Evolutionary conservation across 2,888 invertebrate species (phyloP).

Genomic region (Lordiphosa andalusiaca): DNA sequence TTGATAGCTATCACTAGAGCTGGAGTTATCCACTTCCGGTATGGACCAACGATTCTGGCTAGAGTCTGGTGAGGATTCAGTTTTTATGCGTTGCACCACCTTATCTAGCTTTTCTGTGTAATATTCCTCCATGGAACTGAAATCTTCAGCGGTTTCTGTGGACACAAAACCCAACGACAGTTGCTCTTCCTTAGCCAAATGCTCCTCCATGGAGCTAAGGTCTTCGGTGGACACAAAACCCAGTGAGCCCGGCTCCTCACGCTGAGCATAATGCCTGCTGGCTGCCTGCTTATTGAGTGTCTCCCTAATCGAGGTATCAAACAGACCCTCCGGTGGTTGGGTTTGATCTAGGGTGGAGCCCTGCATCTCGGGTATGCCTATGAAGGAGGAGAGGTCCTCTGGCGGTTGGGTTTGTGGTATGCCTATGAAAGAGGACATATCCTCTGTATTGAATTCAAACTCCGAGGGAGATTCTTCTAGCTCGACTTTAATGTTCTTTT

Average conservation of each 20-base stretch:
- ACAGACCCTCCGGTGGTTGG: conserved; percentile 52
- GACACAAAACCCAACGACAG: conserved; percentile 75
- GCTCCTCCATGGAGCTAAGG: conserved; percentile 69
- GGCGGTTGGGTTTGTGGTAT: conserved; percentile 61
- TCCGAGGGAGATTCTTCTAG: conserved; percentile 87
- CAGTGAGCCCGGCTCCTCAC: conserved; percentile 66
- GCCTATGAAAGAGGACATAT: conserved; percentile 75
- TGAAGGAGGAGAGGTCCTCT: conserved; percentile 47
- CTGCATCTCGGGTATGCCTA: conserved; percentile 72
- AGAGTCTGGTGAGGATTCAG: conserved; percentile 80
- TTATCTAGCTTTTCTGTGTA: conserved; percentile 73
- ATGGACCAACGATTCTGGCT: conserved; percentile 86
- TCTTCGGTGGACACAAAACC: conserved; percentile 76
- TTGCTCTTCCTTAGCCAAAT: conserved; percentile 69
- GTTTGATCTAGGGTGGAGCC: conserved; percentile 49
- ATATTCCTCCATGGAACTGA: conserved; percentile 78
- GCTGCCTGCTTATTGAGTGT: conserved; percentile 66
- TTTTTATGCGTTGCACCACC: conserved; percentile 71
- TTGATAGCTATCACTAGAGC: conserved; percentile 93
- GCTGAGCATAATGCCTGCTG: conserved; percentile 61
- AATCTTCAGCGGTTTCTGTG: conserved; percentile 77
- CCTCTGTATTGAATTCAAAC: conserved; percentile 85
- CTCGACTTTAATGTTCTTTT: conserved; percentile 78
- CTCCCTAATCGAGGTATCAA: conserved; percentile 57
- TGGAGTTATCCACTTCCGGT: conserved; percentile 91